A percentile compares a stretch with the other conserved stretches of the same genome.
phyloP scores from a whole-genome alignment of 2,888 invertebrate species.

The Philhelius pedissequus region DNA sequence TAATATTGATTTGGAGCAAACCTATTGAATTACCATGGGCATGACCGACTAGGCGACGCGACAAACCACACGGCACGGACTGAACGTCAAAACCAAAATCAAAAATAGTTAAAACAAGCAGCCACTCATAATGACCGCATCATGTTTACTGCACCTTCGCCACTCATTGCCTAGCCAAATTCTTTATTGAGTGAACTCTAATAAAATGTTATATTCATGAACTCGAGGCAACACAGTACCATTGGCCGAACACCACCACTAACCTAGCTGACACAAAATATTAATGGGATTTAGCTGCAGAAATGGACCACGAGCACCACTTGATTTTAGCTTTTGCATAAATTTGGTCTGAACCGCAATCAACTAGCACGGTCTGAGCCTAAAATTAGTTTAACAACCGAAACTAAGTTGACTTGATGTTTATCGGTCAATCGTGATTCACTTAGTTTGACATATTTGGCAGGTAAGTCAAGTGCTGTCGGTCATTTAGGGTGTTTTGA shows the following conservation, averaged over 20 bases:
- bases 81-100: slow-evolving; percentile 7
- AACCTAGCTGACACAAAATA: neutral
- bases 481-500: slow-evolving; percentile 17
- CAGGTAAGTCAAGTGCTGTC: slow-evolving; percentile 56
- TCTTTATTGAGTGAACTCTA: slow-evolving; percentile 21
- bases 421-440: slow-evolving; percentile 44
- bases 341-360: slow-evolving; percentile 1
- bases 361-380: neutral
- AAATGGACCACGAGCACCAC: neutral
- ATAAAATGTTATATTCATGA: slow-evolving; percentile 28
- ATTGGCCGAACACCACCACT: slow-evolving; percentile 4
- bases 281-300: slow-evolving; percentile 8
- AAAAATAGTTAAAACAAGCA: slow-evolving; percentile 18
- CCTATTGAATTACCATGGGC: slow-evolving; percentile 45
- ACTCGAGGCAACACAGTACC: slow-evolving; percentile 34
- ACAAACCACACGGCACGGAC: no score
- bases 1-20: slow-evolving; percentile 42
- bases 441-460: slow-evolving; percentile 41
- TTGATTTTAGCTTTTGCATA: neutral
- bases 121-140: slow-evolving; percentile 23
- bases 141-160: slow-evolving; percentile 28
- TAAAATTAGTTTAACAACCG: slow-evolving; percentile 7
- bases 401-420: slow-evolving; percentile 37
- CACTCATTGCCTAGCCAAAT: neutral
- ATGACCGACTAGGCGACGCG: neutral